Evolutionary conservation across 2,113 vertebrate genomes (phyloP).

Genomic region (Cryptoleucopteryx plumbea): DNA sequence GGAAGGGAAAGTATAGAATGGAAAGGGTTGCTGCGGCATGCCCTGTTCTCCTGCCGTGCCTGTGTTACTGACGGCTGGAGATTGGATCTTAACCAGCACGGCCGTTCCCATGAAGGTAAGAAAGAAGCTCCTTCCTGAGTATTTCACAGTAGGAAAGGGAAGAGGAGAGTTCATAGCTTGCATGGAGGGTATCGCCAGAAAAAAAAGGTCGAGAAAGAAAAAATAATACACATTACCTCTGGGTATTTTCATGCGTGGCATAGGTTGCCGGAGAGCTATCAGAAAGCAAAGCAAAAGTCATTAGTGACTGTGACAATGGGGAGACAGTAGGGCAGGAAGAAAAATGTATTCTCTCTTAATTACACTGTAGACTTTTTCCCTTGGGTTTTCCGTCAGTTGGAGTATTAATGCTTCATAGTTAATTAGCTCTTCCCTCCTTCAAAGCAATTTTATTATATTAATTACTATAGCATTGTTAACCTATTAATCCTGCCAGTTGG

Average conservation of each 20-base stretch:
- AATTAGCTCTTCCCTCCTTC: conserved; percentile 36
- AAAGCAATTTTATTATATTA: background rate
- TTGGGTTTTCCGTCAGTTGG: background rate
- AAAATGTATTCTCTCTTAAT: conserved; percentile 35
- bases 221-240: background rate
- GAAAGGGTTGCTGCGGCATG: conserved; percentile 1
- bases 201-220: background rate
- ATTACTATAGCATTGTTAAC: conserved; percentile 25
- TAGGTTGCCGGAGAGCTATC: background rate
- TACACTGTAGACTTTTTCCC: conserved; percentile 29
- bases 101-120: background rate
- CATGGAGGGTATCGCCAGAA: rapidly evolving
- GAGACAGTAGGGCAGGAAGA: background rate
- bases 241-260: background rate
- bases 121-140: background rate
- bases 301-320: background rate
- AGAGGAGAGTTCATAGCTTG: background rate
- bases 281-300: background rate
- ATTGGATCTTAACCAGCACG: background rate
- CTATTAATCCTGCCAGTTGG: background rate
- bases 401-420: background rate
- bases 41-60: background rate
- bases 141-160: background rate
- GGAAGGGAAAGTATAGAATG: background rate
- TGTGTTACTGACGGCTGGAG: background rate